These are phyloP conservation scores for Nematolebias whitei DNA, from an alignment of 2,113 vertebrate genomes.

Conservation along the genomic window DNA sequence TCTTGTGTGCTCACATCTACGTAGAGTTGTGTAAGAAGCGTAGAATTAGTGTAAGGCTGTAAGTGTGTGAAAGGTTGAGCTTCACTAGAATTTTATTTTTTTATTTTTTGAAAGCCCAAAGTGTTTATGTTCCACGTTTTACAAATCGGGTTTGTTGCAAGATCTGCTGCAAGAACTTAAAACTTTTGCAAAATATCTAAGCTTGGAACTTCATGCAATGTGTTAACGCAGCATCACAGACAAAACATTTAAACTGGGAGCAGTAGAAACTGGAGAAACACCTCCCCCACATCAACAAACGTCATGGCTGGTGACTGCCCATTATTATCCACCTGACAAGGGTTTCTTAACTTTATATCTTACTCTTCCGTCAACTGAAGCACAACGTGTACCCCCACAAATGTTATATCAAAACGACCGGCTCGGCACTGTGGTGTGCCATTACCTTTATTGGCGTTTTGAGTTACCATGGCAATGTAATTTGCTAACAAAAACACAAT, in stretches of 20 bases:
- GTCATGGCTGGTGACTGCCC: too few relatives aligned
- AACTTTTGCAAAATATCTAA: constrained; percentile 39
- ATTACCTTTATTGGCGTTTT: too few relatives aligned
- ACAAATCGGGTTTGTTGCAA: constrained; percentile 47
- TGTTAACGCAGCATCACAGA: constrained; percentile 14
- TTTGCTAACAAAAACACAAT: too few relatives aligned
- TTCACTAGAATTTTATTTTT: constrained; percentile 33
- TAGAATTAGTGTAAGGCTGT: not conserved
- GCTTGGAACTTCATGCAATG: constrained; percentile 18
- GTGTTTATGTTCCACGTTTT: constrained; percentile 27
- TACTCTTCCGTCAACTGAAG: too few relatives aligned
- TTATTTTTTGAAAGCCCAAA: constrained; percentile 28
- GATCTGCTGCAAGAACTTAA: constrained; percentile 44
- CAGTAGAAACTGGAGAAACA: constrained; percentile 1
- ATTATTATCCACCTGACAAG: too few relatives aligned
- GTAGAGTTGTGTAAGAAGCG: not conserved
- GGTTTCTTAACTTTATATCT: too few relatives aligned
- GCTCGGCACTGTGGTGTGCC: too few relatives aligned
- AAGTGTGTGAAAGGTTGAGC: constrained; percentile 31
- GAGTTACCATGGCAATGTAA: too few relatives aligned
- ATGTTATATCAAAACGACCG: too few relatives aligned
- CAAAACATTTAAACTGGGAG: constrained; percentile 7
- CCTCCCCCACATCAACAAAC: not conserved
- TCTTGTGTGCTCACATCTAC: not conserved
- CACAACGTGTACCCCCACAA: too few relatives aligned